Evolutionary conservation across 2,113 vertebrate genomes (phyloP).

Genomic region (Herpailurus yagouaroundi): DNA sequence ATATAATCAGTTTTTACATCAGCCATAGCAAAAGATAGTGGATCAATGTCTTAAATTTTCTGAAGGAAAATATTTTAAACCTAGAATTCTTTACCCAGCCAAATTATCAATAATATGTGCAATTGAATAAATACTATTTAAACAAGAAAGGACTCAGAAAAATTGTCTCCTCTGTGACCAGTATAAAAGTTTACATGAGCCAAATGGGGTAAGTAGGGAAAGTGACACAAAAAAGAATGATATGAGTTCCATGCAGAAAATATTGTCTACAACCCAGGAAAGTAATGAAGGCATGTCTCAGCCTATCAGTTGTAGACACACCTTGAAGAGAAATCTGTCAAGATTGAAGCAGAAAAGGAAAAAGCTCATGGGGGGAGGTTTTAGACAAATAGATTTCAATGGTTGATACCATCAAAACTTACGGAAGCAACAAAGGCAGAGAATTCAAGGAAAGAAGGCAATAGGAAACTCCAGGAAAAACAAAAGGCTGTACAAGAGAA

Average conservation of each 20-base stretch:
- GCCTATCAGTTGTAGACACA: background rate
- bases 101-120: background rate
- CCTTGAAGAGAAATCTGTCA: background rate
- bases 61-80: constrained; percentile 14
- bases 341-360: background rate
- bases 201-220: background rate
- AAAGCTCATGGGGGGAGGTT: background rate
- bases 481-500: background rate
- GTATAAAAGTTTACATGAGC: background rate
- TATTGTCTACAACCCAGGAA: background rate
- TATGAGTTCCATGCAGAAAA: background rate
- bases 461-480: constrained; percentile 26
- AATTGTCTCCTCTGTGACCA: background rate
- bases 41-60: background rate
- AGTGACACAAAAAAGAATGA: background rate
- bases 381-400: constrained; percentile 21
- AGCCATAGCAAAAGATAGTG: background rate
- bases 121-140: background rate
- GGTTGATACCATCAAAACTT: background rate
- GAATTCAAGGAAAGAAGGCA: background rate
- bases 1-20: background rate
- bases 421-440: background rate
- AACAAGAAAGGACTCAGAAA: background rate
- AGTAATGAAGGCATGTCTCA: background rate
- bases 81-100: background rate